These are phyloP conservation scores for Drosophila asahinai DNA, from an alignment of 1,140 invertebrate species.

Conservation along the genomic window DNA sequence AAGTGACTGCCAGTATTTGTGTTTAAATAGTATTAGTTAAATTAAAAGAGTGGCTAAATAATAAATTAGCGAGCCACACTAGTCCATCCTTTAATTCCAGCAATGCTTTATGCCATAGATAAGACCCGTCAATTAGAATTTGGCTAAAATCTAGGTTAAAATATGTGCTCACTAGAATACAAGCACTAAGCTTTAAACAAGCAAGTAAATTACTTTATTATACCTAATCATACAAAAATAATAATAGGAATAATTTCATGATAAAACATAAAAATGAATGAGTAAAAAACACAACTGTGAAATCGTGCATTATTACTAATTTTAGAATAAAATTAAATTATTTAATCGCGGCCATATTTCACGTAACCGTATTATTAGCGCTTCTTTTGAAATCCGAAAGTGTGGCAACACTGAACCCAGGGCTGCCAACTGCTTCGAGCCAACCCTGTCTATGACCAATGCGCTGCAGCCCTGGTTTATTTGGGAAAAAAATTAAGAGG, in stretches of 20 bases:
- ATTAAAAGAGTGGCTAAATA: neutral
- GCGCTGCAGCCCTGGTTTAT: constrained; percentile 60
- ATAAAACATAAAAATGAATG: no score
- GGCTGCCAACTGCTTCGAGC: neutral
- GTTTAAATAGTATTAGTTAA: neutral
- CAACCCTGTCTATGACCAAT: neutral
- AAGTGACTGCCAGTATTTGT: constrained; percentile 21
- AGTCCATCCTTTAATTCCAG: constrained; percentile 17
- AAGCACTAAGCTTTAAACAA: neutral
- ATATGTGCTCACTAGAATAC: neutral
- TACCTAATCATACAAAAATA: neutral
- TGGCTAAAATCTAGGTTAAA: neutral
- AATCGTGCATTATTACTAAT: neutral
- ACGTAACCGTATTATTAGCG: neutral
- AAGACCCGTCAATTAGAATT: neutral
- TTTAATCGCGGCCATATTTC: no score
- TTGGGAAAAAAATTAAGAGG: constrained; percentile 65
- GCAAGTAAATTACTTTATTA: neutral
- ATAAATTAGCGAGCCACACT: neutral
- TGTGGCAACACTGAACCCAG: neutral
- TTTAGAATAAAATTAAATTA: neutral
- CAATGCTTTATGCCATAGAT: constrained; percentile 10
- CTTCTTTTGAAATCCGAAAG: no score
- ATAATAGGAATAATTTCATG: no score
- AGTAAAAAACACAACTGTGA: neutral